Evolutionary conservation across 2,113 vertebrate genomes (phyloP), one percentile per base, ranked within the genome.

Genomic region (Symphodus melops): DNA sequence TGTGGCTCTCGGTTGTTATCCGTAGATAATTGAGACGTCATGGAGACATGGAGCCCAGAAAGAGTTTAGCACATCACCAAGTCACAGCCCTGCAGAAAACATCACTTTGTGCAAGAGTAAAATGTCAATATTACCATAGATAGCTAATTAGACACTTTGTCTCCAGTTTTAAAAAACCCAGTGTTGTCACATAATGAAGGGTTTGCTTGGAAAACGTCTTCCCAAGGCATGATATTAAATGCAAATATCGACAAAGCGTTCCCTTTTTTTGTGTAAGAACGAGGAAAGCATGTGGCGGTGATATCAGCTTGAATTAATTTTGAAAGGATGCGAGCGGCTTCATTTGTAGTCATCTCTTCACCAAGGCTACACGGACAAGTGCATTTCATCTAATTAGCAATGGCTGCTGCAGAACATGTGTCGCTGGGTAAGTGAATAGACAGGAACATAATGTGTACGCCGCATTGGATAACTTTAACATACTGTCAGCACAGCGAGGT

Each of bases 91-190:
- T 62, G 72, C 41, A 80, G 28, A 80, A 87, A 79, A 62, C 65
- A 65, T 72, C 52, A 81, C 68, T 86, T 77, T 77, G 76, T 72
- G 56, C 75, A 74, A 44, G 68, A 83, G 51, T 60, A 57, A 88
- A 88, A 91, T 91, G 86, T 89, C 84, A 90, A 54, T 72, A 88
- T 89, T 89, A 87, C 62, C 82, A 88, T 84, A 88, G 64, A 67
- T 72, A 83, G 54, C 37, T 89, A 87, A 89, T 87, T 76, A 73
- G 75, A 84, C 59, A 52, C 33, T 89, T 88, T 82, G 79, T 83
- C 59, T 85, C 49, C 44, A 58, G 51, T 68, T 83, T 58, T 61
- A 75, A 72, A 88, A 85, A 88, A 85, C 60, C 46, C 13, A 17
- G 28, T 37, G 16, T 77, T 83, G 85, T 66, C 58, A 73, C 72